Base-by-base conservation (phyloP, 1,140 invertebrate species). In the Micrasema minimum region DNA sequence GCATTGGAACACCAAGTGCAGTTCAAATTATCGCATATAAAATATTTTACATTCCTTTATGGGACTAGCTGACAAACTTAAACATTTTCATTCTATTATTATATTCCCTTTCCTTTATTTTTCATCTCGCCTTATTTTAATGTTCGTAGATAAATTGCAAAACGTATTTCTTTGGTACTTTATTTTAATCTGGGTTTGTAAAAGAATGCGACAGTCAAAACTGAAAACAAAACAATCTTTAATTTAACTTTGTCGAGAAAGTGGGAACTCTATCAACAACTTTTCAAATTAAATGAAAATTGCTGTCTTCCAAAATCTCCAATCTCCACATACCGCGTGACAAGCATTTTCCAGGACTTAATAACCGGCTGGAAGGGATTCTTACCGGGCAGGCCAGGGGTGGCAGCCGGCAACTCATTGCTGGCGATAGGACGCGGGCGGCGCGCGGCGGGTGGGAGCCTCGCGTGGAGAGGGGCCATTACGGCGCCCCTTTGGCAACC, bases 281-380 rank as follows among this genome's bases (percentile, higher is more conserved):
- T 59, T 59, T 38, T 59, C 6, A 18, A 59, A 38, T 59, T 38
- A 59, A 59, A 41, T 41, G 55, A 59, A 41, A 53, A 51, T 51
- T 51, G 20, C 7, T 31, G 26, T 31, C 50, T 48, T 53, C 23
- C 51, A 0, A 14, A 12, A 48, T 46, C 20, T 20, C 20, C 14
- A 22, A 51, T 23, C 48, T 51, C 7, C 48, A 38, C 31, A 53
- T 53, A 23, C 16, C 16, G 12, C 23, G 59, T 41, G 59, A 62
- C 59, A 45, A 62, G 26, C 23, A 22, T 62, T 62, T 59, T 38
- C 26, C 14, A 11, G 20, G 41, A 26, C 41, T 62, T 61, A 41
- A 61, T 61, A 61, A 45, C 23, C 2, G 6, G 16, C 26, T 45
- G 59, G 23, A 23, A 18, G 41, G 20, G 45, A n/a, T 62, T 23